Conservation (phyloP, 2,113 vertebrate genomes). For the Spilogale gracilis region DNA sequence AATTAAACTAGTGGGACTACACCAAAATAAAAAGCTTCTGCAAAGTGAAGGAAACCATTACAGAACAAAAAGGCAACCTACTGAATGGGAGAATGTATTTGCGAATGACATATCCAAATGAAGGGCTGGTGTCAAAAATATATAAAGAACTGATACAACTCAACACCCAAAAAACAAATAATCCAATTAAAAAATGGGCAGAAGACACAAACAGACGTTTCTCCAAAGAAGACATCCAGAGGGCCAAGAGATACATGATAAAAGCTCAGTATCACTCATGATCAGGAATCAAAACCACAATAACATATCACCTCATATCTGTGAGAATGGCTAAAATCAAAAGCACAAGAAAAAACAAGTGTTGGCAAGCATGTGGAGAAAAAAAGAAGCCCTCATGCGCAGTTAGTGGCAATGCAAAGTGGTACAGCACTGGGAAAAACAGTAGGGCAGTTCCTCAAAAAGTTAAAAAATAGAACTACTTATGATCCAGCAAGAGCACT, state of each 20-base stretch:
- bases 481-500: not conserved
- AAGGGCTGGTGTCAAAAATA: not conserved
- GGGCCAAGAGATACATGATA: not conserved
- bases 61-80: not conserved
- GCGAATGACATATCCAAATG: not conserved
- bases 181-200: not conserved
- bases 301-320: not conserved
- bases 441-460: not conserved
- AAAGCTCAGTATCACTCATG: not conserved
- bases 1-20: not conserved
- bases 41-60: not conserved
- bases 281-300: not conserved
- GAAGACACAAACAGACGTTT: not conserved
- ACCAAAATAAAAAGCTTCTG: not conserved
- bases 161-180: not conserved
- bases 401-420: not conserved
- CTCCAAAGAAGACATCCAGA: not conserved
- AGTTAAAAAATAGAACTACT: not conserved
- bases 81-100: not conserved
- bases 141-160: not conserved
- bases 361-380: not conserved
- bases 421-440: not conserved
- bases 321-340: not conserved
- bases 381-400: not conserved
- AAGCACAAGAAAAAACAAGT: not conserved